phyloP scores from a whole-genome alignment of 1,140 invertebrate species.

The Drosophila rhopaloa region DNA sequence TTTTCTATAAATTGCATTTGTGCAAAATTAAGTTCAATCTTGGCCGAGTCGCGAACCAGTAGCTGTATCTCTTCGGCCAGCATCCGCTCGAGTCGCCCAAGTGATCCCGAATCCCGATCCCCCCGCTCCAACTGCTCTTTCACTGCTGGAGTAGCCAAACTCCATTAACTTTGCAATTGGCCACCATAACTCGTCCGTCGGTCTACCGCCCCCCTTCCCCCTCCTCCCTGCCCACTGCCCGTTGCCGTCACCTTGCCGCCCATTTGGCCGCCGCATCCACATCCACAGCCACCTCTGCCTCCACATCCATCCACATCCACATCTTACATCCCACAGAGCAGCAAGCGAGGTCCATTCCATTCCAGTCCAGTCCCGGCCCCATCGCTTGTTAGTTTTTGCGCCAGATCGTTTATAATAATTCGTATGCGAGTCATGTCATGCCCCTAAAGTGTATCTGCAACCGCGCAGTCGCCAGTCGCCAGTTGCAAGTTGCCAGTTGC shows the following conservation, averaged over 20 bases:
- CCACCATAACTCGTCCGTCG: constrained; percentile 76
- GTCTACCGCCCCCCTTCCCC: constrained; percentile 24
- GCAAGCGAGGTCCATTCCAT: constrained; percentile 24
- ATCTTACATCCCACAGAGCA: constrained; percentile 32
- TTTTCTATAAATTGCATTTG: constrained; percentile 83
- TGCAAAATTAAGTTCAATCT: constrained; percentile 83
- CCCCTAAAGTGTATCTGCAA: constrained; percentile 81
- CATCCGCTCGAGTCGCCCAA: constrained; percentile 44
- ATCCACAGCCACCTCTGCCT: constrained; percentile 20
- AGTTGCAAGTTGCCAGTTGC: background rate
- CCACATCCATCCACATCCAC: constrained; percentile 17
- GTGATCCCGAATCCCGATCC: background rate
- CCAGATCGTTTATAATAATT: constrained; percentile 84
- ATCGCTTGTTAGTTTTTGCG: constrained; percentile 81
- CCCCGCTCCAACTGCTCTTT: constrained; percentile 21
- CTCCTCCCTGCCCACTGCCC: background rate
- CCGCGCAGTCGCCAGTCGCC: constrained; percentile 54
- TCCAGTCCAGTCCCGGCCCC: constrained; percentile 44
- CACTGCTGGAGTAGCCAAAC: constrained; percentile 82
- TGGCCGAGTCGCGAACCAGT: constrained; percentile 62
- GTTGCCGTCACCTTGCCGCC: constrained; percentile 48
- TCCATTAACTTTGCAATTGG: constrained; percentile 83
- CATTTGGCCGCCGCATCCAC: constrained; percentile 44
- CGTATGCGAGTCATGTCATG: constrained; percentile 83
- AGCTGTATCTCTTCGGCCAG: constrained; percentile 52